Evolutionary conservation across 2,113 vertebrate genomes (phyloP), one percentile per base, ranked within the genome.

Genomic region (Pteruthius melanotis): DNA sequence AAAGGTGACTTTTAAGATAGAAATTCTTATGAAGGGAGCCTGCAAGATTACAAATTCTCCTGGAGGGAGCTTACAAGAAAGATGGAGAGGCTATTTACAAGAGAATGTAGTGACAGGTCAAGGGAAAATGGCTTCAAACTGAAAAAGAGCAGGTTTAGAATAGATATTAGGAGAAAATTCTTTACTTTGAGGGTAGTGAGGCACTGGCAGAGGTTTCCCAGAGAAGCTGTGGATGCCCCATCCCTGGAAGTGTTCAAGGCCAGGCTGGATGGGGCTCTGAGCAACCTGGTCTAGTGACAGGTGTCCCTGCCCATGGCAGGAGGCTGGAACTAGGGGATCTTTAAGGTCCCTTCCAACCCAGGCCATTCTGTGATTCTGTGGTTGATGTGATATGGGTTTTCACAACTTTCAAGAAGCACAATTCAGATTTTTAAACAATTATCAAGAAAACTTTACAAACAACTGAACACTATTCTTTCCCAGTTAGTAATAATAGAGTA

Each of bases 231-330:
- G 52, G 3, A 1, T 44, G 15, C 1, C 12, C 37, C 37, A 52
- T 24, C 11, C 9, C 28, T 35, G 23, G 28, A 1, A 45, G 33
- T 30, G 23, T 7, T 12, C 39, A n/a, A 11, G 33, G 69, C 53
- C 28, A 59, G 45, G 20, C 0, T 75, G 69, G 39, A 30, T 8
- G 6, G 33, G 4, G 33, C 6, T 52, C 52, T 66, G 13, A 60
- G 16, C 44, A 26, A 0, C 16, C 19, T 60, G 28, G 2, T 1
- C 1, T 22, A 28, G 16, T 26, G 28, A 1, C 2, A 68, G 20
- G 1, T 4, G 1, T 35, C 24, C 30, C 24, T 68, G 39, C 5
- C 20, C 21, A 31, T 7, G 8, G 13, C 19, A 82, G 20, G 3
- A 4, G 2, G 1, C 9, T 60, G 45, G 13, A 68, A 40, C 7